Evolutionary conservation across 2,113 vertebrate genomes (phyloP).

Genomic region (Chlorodrepanis virens): DNA sequence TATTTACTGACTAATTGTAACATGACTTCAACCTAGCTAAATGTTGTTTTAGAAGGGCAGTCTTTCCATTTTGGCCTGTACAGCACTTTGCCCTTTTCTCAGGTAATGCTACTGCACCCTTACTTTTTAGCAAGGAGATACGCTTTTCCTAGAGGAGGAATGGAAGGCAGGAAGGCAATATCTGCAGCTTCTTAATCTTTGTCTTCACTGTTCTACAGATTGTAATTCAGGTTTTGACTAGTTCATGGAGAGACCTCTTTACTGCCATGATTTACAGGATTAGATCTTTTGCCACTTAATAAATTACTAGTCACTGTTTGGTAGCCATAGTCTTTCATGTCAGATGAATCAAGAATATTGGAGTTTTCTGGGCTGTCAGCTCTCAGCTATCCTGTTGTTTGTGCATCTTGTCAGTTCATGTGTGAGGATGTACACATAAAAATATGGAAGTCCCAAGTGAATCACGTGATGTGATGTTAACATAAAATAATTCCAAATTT

Average conservation of each 20-base stretch:
- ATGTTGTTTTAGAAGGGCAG: background rate
- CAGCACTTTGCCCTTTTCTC: background rate
- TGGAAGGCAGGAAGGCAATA: background rate
- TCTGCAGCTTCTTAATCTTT: background rate
- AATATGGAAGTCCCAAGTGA: background rate
- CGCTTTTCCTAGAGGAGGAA: background rate
- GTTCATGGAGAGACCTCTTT: background rate
- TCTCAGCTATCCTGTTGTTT: background rate
- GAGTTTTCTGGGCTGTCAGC: background rate
- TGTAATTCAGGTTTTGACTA: background rate
- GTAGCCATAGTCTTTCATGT: background rate
- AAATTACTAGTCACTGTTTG: background rate
- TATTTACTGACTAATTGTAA: background rate
- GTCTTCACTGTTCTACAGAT: background rate
- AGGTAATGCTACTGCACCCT: background rate
- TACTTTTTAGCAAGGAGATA: background rate
- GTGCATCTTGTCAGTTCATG: background rate
- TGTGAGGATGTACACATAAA: background rate
- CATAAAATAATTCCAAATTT: background rate
- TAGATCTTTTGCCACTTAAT: background rate
- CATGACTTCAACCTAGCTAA: background rate
- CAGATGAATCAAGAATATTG: background rate
- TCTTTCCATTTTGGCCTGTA: background rate
- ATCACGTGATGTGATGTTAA: background rate
- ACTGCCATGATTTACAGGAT: background rate